Base-by-base conservation (phyloP, 1,140 invertebrate species). In the Probaryconus sp. region DNA sequence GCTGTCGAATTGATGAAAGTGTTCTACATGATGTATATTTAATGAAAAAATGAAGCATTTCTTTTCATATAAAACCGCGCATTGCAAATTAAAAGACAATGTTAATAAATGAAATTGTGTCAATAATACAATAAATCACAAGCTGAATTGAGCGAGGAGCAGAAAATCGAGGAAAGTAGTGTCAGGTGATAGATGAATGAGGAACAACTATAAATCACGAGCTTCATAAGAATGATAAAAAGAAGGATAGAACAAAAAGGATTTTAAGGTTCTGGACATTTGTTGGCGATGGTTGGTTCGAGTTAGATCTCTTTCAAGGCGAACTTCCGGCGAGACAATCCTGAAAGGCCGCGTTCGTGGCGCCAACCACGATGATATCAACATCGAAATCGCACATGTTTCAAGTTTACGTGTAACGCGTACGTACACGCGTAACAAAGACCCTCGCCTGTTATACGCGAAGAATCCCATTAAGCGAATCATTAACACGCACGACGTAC, bases 301-400 rank as follows among this genome's bases (percentile, higher is more conserved):
- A 81, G 82, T 83, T 81, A 79, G 79, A 81, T 72, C 68, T 76
- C 77, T 74, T 75, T 64, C 43, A 68, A 47, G 30, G 77, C 76
- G 78, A 47, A 84, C 81, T 83, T 83, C 83, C 81, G 81, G 43
- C 70, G 72, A 78, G 71, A 79, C 72, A 75, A 67, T 67, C 68
- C 69, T 42, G 47, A 58, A 75, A 77, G 71, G 60, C 40, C 53
- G 48, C 33, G 60, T 56, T 69, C 48, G 42, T 61, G 76, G 76
- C 61, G 76, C 70, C 76, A 76, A 47, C 42, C 67, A 13, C 60
- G 81, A 84, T 83, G 83, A 53, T 77, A 83, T 83, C 82, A 61
- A 55, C 55, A 33, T 43, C 63, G 47, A 75, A 73, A 79, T 83
- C 79, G 71, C 82, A 82, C 76, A 79, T 84, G 83, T 83, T 83